phyloP scores from a whole-genome alignment of 2,888 invertebrate species.

The Piscicola geometra region DNA sequence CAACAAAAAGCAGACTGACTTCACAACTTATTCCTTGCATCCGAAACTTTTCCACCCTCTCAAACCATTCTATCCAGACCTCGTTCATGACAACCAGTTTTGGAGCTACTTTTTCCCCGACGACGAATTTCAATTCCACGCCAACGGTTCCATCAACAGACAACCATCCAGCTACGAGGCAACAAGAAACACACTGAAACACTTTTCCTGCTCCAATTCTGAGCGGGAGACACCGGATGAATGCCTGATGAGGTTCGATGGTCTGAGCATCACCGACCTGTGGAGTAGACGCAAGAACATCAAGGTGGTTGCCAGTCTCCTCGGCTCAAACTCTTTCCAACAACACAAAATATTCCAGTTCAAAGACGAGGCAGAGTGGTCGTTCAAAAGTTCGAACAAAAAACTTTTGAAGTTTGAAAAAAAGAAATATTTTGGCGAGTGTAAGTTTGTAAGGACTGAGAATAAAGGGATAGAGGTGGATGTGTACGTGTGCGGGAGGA shows the following conservation, averaged over 20 bases:
- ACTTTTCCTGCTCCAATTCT: slow-evolving; percentile 18
- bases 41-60: not conserved
- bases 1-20: not conserved
- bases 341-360: slow-evolving; percentile 33
- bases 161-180: not conserved
- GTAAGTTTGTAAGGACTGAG: slow-evolving; percentile 35
- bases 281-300: slow-evolving; percentile 39
- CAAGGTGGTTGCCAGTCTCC: slow-evolving; percentile 34
- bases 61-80: not conserved
- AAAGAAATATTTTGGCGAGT: slow-evolving; percentile 9
- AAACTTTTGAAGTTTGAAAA: not conserved
- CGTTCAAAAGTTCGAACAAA: slow-evolving; percentile 3
- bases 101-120: slow-evolving; percentile 23
- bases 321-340: slow-evolving; percentile 38
- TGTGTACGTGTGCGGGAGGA: slow-evolving; percentile 31
- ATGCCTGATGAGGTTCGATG: slow-evolving; percentile 37
- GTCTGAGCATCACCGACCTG: slow-evolving; percentile 37
- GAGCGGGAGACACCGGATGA: slow-evolving; percentile 21
- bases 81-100: slow-evolving; percentile 21
- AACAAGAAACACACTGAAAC: not conserved
- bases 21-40: slow-evolving; percentile 5
- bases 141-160: slow-evolving; percentile 20
- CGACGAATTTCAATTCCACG: slow-evolving; percentile 10
- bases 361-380: slow-evolving; percentile 29
- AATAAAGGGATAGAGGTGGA: slow-evolving; percentile 40